Base-by-base conservation (phyloP, 1,140 invertebrate species). In the Pristionchus pacificus region DNA sequence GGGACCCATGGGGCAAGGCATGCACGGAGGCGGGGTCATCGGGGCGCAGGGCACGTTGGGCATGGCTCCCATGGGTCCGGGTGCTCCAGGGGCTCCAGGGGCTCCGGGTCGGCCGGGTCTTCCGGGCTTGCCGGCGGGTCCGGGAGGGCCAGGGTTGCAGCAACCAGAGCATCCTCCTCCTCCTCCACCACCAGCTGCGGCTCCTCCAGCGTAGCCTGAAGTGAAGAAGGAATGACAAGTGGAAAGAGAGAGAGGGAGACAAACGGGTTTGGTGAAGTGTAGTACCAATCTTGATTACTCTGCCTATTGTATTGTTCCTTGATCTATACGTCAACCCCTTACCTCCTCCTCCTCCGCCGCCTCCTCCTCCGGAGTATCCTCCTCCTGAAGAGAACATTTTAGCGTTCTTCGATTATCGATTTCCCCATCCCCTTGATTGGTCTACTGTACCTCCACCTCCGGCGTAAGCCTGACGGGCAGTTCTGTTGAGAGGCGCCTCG, bases 111-210 rank as follows among this genome's bases (percentile, higher is more conserved):
- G 59, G 61, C 70, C 73, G 15, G 72, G 64, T 28, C 60, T 74
- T 19, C 70, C 74, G 24, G 74, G 70, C 1, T 59, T 38, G 2
- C 74, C 74, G 32, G 49, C 65, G n/a, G 74, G 71, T 63, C 74
- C 74, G 29, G 74, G 71, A 29, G 74, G 74, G 19, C 74, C 74
- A 10, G 74, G 74, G 25, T 65, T 68, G 67, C 74, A 76, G 70
- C 74, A 76, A 27, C 72, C 72, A 1, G 29, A 27, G 30, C 74
- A 76, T 24, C 30, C 29, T 15, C 60, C 60, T 14, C 59, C 30
- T 13, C 24, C 62, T 31, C 25, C 32, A 14, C 33, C n/a, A 19
- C 28, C 60, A 15, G 55, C 63, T 58, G 38, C 49, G 24, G 49
- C 58, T 27, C 66, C 66, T 25, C 66, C 66, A 29, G 49, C 65